Base-by-base conservation (phyloP, 2,888 invertebrate species). In the Homarus gammarus region DNA sequence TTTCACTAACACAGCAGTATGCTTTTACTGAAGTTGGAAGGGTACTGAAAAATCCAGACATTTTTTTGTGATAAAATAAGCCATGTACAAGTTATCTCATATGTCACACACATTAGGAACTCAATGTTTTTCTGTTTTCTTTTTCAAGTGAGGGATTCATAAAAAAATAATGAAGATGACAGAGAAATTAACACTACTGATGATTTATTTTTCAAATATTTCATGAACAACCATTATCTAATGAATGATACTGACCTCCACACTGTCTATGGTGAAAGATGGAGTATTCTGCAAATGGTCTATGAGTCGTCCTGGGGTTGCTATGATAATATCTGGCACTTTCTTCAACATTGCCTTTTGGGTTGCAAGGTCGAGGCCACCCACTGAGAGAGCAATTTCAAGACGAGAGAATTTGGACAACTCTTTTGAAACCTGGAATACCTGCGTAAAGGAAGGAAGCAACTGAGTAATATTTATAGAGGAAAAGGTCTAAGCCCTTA, bases 211-310 rank as follows among this genome's bases (percentile, higher is more conserved):
- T 22, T 56, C 18, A 73, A 33, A 22, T 36, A 36, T 36, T n/a
- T 8, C 10, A 73, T 36, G 12, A 36, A 36, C 5, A 33, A 22
- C 38, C 27, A n/a, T 5, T 22, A 38, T 6, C 5, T n/a, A n/a
- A n/a, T n/a, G 18, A n/a, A 38, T n/a, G 6, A 49, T 31, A 68
- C 87, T 83, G 6, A 99, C 97, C 95, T 99, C 99, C 91, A 99
- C 97, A 85, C 96, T 96, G 93, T 97, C 96, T 85, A 99, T 95
- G 33, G 96, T 95, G 94, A 99, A 99, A 10, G 97, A 97, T 0
- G 98, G 98, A 0, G 99, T 97, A 94, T 99, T 99, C 93, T 97
- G 96, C 78, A 99, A 95, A 94, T 99, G 99, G 95, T 99, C 99
- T 92, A 99, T 99, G 64, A 99, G 95, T 92, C 99, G 96, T 88